Percentiles rank a stretch among this genome's conserved stretches.
Evolutionary conservation across 1,140 invertebrate genomes (phyloP).

Genomic region (Vanessa tameamea): DNA sequence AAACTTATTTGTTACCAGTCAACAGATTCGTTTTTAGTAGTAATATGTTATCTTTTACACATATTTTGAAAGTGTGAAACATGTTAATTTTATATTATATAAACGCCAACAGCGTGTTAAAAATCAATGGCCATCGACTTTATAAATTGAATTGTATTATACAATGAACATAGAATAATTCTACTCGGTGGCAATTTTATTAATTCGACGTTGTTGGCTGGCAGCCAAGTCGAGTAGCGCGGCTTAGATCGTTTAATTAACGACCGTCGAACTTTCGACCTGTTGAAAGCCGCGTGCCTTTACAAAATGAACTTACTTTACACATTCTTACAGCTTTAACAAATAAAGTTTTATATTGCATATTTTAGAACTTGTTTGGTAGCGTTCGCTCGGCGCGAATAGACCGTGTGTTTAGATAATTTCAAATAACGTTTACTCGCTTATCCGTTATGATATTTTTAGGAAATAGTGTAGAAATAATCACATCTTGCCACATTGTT

Average conservation of each 20-base stretch:
- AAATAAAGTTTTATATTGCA: constrained; percentile 37
- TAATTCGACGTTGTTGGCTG: constrained; percentile 66
- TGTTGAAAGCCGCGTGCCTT: constrained; percentile 75
- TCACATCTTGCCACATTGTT: background rate
- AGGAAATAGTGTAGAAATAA: background rate
- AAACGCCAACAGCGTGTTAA: constrained; percentile 17
- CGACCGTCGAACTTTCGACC: constrained; percentile 77
- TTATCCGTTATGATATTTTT: background rate
- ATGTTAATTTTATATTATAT: constrained; percentile 8
- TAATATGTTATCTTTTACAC: constrained; percentile 10
- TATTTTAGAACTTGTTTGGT: constrained; percentile 21
- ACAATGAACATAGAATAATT: constrained; percentile 45
- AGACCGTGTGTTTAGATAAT: constrained; percentile 12
- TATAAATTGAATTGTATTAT: constrained; percentile 48
- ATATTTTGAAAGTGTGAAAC: constrained; percentile 1
- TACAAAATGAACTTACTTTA: constrained; percentile 70
- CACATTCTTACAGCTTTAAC: constrained; percentile 55
- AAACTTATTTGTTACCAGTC: constrained; percentile 39
- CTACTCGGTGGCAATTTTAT: constrained; percentile 71
- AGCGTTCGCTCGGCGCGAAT: background rate
- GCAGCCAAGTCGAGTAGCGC: constrained; percentile 64
- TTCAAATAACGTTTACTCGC: background rate
- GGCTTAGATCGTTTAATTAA: constrained; percentile 78
- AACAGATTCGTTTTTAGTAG: constrained; percentile 22
- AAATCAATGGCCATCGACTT: constrained; percentile 50